These are phyloP conservation scores for Leuciscus waleckii DNA, from an alignment of 2,797 vertebrate genomes.

Conservation along the genomic window DNA sequence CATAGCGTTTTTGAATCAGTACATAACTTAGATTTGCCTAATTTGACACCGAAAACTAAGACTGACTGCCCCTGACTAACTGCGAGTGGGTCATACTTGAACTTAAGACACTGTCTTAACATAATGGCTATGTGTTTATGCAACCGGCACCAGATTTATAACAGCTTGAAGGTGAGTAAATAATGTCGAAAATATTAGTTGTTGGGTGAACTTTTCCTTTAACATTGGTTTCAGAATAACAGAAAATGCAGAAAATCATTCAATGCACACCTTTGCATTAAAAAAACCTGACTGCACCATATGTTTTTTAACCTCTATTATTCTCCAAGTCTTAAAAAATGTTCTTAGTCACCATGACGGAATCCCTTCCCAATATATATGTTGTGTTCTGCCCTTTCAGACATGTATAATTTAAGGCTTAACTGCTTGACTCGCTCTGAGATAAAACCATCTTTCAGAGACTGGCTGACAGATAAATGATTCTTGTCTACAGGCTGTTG, in stretches of 20 bases:
- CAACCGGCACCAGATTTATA: neutral
- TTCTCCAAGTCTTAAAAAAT: neutral
- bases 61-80: too few relatives aligned
- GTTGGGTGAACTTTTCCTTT: neutral
- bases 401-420: slow-evolving; percentile 23
- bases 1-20: too few relatives aligned
- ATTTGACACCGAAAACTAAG: too few relatives aligned
- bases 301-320: neutral
- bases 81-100: too few relatives aligned
- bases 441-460: slow-evolving; percentile 19
- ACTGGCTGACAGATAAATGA: slow-evolving; percentile 11
- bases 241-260: neutral
- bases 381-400: neutral
- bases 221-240: neutral
- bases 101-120: too few relatives aligned
- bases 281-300: neutral
- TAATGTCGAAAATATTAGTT: neutral
- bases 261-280: neutral
- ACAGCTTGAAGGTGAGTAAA: neutral
- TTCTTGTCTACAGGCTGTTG: slow-evolving; percentile 79
- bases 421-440: neutral
- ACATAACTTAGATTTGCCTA: too few relatives aligned
- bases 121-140: too few relatives aligned
- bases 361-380: neutral
- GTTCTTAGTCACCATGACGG: neutral